Percentiles rank a stretch among this genome's conserved stretches.
Conservation (phyloP, 2,797 vertebrate genomes). For the Hephaestus fuliginosus region DNA sequence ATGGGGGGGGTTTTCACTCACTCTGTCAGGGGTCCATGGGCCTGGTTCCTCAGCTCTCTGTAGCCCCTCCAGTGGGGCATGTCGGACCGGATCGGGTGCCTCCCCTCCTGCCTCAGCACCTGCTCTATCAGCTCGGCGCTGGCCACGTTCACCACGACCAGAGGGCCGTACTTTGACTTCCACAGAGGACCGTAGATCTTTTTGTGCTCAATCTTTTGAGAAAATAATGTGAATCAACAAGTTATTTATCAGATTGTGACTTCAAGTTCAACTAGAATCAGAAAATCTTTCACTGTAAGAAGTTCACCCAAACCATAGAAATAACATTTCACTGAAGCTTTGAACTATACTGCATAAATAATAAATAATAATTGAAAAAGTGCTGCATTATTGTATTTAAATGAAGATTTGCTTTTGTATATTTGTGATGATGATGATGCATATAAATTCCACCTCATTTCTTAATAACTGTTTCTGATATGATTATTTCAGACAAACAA, state of each 20-base stretch:
- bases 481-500: background rate
- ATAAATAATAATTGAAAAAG: background rate
- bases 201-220: constrained; percentile 83
- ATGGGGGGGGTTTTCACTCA: constrained; percentile 64
- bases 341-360: background rate
- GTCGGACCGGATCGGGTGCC: constrained; percentile 79
- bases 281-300: background rate
- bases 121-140: constrained; percentile 86
- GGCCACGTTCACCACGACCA: constrained; percentile 86
- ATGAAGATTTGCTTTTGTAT: background rate
- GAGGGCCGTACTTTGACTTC: constrained; percentile 84
- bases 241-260: background rate
- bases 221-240: background rate
- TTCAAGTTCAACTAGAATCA: background rate
- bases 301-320: too few species aligned
- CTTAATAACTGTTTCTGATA: background rate
- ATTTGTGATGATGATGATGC: background rate
- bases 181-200: constrained; percentile 87
- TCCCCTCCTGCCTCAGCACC: constrained; percentile 87
- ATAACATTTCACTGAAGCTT: background rate
- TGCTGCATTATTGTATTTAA: background rate
- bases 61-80: constrained; percentile 89
- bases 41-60: constrained; percentile 83
- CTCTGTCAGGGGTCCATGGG: constrained; percentile 87
- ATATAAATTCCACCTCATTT: background rate